Conservation (phyloP, 1,140 invertebrate genomes). For the Meloidogyne hapla region DNA sequence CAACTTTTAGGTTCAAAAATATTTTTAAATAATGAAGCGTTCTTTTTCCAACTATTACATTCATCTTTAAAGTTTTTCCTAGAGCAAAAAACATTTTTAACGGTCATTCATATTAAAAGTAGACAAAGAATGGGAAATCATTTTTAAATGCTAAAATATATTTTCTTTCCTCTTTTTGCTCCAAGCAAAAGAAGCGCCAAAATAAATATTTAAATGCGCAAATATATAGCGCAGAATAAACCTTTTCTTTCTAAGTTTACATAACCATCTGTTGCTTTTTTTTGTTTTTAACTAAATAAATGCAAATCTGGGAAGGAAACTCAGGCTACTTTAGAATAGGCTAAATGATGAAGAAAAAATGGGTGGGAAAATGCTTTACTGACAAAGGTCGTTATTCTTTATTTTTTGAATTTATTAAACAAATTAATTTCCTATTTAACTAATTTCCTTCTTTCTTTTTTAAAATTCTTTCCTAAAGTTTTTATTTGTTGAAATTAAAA, state of each 20-base stretch:
- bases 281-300: neutral
- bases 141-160: neutral
- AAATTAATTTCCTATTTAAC: neutral
- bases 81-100: neutral
- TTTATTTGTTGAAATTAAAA: neutral
- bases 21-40: neutral
- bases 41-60: neutral
- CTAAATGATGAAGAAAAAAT: neutral
- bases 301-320: neutral
- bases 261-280: neutral
- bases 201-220: neutral
- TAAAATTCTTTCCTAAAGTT: neutral
- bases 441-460: neutral
- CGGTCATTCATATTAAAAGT: neutral
- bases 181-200: neutral
- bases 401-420: neutral
- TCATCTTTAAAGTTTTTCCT: constrained; percentile 15
- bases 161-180: neutral
- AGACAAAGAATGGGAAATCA: neutral
- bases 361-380: neutral
- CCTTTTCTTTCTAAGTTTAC: neutral
- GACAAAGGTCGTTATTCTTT: neutral
- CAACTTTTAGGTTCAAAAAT: neutral
- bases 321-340: neutral
- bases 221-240: neutral